Base-by-base conservation (phyloP, 2,888 invertebrate genomes). In the Parelbella ahira region DNA sequence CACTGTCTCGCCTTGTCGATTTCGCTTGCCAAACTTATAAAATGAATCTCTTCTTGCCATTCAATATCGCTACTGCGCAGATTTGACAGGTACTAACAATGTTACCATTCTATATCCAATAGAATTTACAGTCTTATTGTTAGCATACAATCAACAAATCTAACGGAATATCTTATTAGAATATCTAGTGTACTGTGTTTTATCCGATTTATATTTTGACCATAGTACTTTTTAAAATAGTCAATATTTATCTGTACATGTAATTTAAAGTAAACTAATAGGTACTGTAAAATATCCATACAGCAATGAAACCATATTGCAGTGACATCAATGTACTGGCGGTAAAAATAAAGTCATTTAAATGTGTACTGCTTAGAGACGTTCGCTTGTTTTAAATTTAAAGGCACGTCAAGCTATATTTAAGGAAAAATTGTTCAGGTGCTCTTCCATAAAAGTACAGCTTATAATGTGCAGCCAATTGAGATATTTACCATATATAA, bases 1-100 rank as follows among this genome's bases (percentile, higher is more conserved):
- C 62, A 53, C 56, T 65, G 61, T 57, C 63, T 60, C 54, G 36
- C 30, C 36, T 24, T 37, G 62, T 59, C 15, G 57, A 44, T 38
- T 25, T 37, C 24, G 23, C 36, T 37, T 43, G 36, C 36, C 48
- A 56, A 49, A 49, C 19, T 45, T 32, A 3, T 44, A 28, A 25
- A 21, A 21, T 33, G 11, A 21, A 29, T 38, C 30, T 39, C 12
- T 6, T 18, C 20, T 21, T 33, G 21, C 19, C 7, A 28, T 28
- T 23, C 3, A 34, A 27, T 34, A 34, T 33, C 15, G 21, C 11
- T 41, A 41, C 11, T 34, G 42, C 34, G 27, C 21, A 42, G 11
- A 28, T 11, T 20, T 42, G 42, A 42, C 42, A 42, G 10, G 2
- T 42, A n/a, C 12, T 1, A 7, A 10, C 9, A 28, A 28, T 41